Conservation (phyloP, 2,888 invertebrate species). For the Baronia brevicornis region DNA sequence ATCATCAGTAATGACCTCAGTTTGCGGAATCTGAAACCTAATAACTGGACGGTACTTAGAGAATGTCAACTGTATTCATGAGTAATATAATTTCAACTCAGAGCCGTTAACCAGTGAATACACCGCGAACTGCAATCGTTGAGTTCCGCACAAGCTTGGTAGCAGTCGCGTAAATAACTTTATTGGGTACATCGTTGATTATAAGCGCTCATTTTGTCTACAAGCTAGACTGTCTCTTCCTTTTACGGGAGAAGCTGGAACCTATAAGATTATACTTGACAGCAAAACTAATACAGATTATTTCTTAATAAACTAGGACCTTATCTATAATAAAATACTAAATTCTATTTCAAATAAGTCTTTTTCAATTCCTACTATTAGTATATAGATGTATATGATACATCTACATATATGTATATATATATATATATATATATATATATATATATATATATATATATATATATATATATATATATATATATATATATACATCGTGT, state of each 20-base stretch:
- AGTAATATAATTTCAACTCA: slow-evolving; percentile 7
- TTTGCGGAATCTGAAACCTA: too few relatives aligned
- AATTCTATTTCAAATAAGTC: slow-evolving; percentile 7
- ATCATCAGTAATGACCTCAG: too few relatives aligned
- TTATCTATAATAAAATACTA: too few relatives aligned
- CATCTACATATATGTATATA: not conserved
- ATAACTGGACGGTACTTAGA: too few relatives aligned
- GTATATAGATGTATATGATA: not conserved
- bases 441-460: too few relatives aligned
- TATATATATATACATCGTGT: too few relatives aligned
- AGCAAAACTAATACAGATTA: too few relatives aligned
- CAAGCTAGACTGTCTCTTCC: slow-evolving; percentile 7
- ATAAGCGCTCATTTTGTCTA: slow-evolving; percentile 12
- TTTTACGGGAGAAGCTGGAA: slow-evolving; percentile 3
- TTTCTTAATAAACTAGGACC: too few relatives aligned
- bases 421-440: not conserved
- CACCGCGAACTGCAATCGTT: slow-evolving; percentile 5
- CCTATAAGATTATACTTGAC: slow-evolving; percentile 4
- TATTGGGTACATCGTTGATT: slow-evolving; percentile 13
- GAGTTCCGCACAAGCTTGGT: not conserved
- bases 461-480: too few relatives aligned
- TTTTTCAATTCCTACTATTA: not conserved
- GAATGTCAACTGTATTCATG: not conserved
- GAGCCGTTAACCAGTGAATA: slow-evolving; percentile 1
- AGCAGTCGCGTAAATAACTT: slow-evolving; percentile 11